Percentiles rank a stretch among this genome's conserved stretches.
Conservation (phyloP, 2,888 invertebrate species). For the Amphipyra tragopoginis region DNA sequence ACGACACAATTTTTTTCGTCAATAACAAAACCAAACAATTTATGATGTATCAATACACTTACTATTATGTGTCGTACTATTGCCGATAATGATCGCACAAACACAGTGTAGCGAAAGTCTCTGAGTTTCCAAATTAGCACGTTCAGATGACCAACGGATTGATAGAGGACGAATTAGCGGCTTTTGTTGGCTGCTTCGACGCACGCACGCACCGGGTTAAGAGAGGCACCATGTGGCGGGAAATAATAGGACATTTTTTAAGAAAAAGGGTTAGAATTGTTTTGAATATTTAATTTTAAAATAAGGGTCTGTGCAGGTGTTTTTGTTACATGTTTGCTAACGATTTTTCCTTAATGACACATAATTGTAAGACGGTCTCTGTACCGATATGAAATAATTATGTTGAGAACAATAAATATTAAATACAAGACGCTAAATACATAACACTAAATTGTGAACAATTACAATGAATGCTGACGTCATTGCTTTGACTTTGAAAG, state of each 20-base stretch:
- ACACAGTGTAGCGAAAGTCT: conserved; percentile 74
- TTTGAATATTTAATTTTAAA: neutral
- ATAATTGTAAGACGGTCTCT: neutral
- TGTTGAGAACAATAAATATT: neutral
- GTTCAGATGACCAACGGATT: conserved; percentile 65
- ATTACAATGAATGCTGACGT: conserved; percentile 25
- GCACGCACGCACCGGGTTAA: conserved; percentile 52
- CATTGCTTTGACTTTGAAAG: conserved; percentile 30
- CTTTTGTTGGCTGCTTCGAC: conserved; percentile 72
- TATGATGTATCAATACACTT: conserved; percentile 53
- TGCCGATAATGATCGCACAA: conserved; percentile 69
- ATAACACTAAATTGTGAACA: conserved; percentile 21
- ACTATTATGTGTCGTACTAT: conserved; percentile 53
- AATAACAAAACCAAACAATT: conserved; percentile 47
- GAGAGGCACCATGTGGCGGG: conserved; percentile 45
- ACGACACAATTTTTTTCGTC: conserved; percentile 17
- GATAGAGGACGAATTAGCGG: conserved; percentile 86
- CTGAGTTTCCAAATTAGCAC: conserved; percentile 79
- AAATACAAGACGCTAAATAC: neutral
- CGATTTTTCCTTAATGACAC: neutral
- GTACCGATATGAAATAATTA: neutral
- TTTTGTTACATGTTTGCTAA: no score
- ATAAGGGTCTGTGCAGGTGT: neutral
- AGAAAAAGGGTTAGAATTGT: neutral
- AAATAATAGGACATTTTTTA: neutral